These are phyloP conservation scores for Montipora foliosa DNA, from an alignment of 64 coral and sea anemone species.

Conservation along the genomic window DNA sequence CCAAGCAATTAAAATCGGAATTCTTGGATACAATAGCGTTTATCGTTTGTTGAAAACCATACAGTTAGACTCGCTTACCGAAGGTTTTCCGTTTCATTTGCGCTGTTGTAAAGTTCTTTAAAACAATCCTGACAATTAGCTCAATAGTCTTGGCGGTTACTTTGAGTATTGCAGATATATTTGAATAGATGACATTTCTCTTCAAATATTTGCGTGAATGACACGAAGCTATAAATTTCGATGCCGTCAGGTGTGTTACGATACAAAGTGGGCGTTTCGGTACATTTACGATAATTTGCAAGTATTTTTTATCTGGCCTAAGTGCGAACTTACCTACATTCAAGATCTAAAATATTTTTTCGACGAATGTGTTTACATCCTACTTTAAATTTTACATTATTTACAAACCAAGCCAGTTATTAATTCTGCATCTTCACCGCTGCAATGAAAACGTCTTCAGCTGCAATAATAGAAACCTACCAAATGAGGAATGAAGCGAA, in stretches of 20 bases:
- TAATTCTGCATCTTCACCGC: background rate
- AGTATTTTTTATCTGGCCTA: background rate
- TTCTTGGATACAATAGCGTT: too few relatives aligned
- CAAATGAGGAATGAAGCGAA: background rate
- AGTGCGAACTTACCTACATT: background rate
- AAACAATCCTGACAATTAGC: background rate
- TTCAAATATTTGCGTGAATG: conserved; percentile 14
- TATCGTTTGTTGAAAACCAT: background rate
- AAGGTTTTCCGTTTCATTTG: background rate
- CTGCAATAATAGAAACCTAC: background rate
- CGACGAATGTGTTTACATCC: background rate
- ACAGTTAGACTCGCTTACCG: background rate
- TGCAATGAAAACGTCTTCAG: background rate
- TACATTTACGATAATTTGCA: background rate
- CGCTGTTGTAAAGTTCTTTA: background rate
- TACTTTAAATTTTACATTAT: background rate
- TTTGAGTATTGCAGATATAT: background rate
- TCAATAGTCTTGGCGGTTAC: too few relatives aligned
- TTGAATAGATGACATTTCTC: background rate
- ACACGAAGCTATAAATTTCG: background rate
- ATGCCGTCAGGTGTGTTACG: background rate
- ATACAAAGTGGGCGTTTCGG: background rate
- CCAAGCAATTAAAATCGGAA: too few relatives aligned
- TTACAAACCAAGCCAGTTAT: background rate
- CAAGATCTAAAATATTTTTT: background rate